Percentiles rank a stretch among this genome's conserved stretches.
These are phyloP conservation scores for Mungos mungo DNA, from an alignment of 2,113 vertebrate genomes.

Conservation along the genomic window DNA sequence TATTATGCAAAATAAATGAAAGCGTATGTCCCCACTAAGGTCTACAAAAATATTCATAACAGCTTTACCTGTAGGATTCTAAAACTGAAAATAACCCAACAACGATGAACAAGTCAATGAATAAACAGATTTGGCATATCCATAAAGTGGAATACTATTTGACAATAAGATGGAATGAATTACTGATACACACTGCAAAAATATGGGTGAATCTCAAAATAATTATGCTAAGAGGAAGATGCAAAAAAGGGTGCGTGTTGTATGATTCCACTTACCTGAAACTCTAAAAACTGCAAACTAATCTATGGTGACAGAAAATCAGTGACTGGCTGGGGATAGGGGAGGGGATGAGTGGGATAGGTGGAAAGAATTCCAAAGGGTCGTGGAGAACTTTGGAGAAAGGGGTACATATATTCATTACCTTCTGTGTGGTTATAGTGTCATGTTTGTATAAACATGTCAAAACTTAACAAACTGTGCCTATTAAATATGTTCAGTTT, in stretches of 20 bases:
- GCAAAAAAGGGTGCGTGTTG: not conserved
- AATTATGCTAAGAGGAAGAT: not conserved
- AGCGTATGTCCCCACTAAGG: not conserved
- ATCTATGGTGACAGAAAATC: not conserved
- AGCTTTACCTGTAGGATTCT: not conserved
- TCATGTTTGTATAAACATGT: not conserved
- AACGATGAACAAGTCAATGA: not conserved
- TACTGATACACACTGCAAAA: not conserved
- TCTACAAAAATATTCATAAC: not conserved
- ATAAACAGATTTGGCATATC: not conserved
- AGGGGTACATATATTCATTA: not conserved
- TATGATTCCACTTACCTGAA: not conserved
- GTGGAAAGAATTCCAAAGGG: not conserved
- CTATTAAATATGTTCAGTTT: not conserved
- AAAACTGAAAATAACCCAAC: not conserved
- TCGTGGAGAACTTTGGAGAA: not conserved
- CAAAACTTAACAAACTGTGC: not conserved
- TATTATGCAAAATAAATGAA: not conserved
- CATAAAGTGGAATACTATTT: not conserved
- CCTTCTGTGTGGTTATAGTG: not conserved
- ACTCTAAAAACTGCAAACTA: not conserved
- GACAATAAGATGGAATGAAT: not conserved
- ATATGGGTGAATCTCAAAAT: not conserved
- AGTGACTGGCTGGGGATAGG: not conserved
- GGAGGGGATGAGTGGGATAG: not conserved